Conservation (phyloP, 2,888 invertebrate species). For the Tromatobia lineatoria region DNA sequence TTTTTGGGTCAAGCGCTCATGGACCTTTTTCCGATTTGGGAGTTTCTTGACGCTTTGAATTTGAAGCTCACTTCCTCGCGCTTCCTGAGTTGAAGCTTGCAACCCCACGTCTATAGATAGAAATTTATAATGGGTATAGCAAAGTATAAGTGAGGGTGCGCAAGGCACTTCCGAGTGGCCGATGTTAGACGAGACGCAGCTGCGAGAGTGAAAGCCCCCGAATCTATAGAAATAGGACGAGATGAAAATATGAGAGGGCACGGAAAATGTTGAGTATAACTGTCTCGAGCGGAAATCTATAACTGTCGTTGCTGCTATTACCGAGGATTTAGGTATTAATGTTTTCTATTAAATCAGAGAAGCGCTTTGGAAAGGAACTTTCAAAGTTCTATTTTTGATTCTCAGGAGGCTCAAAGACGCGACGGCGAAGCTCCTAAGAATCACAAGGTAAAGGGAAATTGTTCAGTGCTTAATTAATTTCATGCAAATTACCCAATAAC, state of each 20-base stretch:
- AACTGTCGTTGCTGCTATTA: constrained; percentile 11
- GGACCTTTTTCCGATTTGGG: not conserved
- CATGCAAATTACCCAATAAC: constrained; percentile 62
- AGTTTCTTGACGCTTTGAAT: not conserved
- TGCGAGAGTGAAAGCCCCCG: constrained; percentile 45
- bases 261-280: constrained; percentile 8
- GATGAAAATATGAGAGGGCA: constrained; percentile 10
- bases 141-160: not conserved
- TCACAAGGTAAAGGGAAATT: constrained; percentile 9
- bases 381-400: constrained; percentile 10
- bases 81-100: not conserved
- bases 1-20: not conserved
- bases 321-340: constrained; percentile 18
- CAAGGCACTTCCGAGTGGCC: constrained; percentile 44
- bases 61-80: constrained; percentile 7
- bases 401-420: constrained; percentile 10
- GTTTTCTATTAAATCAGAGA: constrained; percentile 57
- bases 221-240: constrained; percentile 21
- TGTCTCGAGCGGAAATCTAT: constrained; percentile 24
- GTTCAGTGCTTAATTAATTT: constrained; percentile 54
- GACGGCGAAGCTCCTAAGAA: not conserved
- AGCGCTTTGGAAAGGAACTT: not conserved
- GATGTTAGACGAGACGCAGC: constrained; percentile 63
- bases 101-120: constrained; percentile 60
- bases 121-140: constrained; percentile 62